These are phyloP conservation scores for Mastacembelus armatus DNA, from an alignment of 2,797 vertebrate species.

Conservation along the genomic window DNA sequence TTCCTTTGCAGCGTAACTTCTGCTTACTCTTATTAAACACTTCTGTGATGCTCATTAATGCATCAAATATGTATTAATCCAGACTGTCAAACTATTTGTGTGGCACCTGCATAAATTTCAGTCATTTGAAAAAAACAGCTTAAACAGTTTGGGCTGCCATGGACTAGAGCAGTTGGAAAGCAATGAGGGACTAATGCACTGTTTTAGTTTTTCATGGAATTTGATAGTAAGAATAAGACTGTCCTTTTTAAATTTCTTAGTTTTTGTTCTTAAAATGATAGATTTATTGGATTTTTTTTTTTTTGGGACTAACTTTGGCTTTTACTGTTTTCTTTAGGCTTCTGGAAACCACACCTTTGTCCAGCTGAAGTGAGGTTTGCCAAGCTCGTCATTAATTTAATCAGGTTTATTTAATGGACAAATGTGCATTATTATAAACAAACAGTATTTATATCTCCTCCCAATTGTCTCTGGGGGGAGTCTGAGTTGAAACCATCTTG, in stretches of 20 bases:
- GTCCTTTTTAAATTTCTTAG: background rate
- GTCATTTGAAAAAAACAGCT: too few relatives aligned
- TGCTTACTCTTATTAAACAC: too few relatives aligned
- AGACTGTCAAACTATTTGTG: too few relatives aligned
- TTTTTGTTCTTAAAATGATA: background rate
- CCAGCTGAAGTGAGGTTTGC: conserved; percentile 80
- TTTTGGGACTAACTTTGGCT: conserved; percentile 7
- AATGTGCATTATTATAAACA: conserved; percentile 80
- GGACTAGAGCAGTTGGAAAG: background rate
- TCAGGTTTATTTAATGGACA: conserved; percentile 86
- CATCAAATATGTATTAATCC: too few relatives aligned
- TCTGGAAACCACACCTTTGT: conserved; percentile 79
- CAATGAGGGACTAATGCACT: background rate
- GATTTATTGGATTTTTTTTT: background rate
- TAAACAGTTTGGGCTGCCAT: background rate
- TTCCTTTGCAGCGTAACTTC: too few relatives aligned
- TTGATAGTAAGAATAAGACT: background rate
- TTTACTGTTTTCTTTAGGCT: conserved; percentile 61
- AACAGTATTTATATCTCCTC: conserved; percentile 79
- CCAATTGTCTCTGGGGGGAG: conserved; percentile 66
- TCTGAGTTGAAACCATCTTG: conserved; percentile 74
- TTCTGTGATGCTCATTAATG: too few relatives aligned
- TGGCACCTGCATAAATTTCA: too few relatives aligned
- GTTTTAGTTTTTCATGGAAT: background rate
- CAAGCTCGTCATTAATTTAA: conserved; percentile 80